Conservation (phyloP, 1,140 invertebrate genomes). For the Bombus consobrinus region DNA sequence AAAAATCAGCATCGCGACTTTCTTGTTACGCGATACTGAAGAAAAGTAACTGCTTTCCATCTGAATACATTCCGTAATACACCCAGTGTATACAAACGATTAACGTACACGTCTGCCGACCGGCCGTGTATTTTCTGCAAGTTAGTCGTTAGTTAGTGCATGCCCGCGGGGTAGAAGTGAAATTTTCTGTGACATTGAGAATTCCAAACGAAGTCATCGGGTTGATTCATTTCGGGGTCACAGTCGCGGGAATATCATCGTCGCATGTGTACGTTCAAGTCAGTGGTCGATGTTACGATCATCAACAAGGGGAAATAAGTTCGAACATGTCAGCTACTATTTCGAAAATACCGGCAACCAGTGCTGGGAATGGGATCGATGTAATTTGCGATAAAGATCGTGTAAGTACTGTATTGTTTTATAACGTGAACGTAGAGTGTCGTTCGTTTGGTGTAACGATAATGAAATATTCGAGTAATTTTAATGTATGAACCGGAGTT, state of each 20-base stretch:
- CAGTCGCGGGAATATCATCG: background rate
- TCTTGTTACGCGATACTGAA: background rate
- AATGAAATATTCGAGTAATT: background rate
- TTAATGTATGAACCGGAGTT: background rate
- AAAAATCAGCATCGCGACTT: background rate
- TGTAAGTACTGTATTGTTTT: conserved; percentile 66
- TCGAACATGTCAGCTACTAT: conserved; percentile 68
- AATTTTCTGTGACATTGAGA: background rate
- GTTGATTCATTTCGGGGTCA: background rate
- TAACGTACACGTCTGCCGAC: background rate
- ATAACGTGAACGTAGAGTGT: background rate
- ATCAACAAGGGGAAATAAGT: background rate
- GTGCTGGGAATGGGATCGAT: conserved; percentile 61
- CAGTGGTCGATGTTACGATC: background rate
- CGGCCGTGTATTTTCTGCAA: background rate
- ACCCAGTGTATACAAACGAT: background rate
- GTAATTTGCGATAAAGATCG: conserved; percentile 61
- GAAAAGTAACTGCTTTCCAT: background rate
- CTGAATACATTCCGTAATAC: background rate
- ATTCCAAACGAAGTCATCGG: background rate
- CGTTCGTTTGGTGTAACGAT: background rate
- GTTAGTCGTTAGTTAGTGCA: background rate
- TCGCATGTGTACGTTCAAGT: background rate
- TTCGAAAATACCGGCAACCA: conserved; percentile 56
- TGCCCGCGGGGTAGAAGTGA: background rate